Evolutionary conservation across 2,888 invertebrate species (phyloP), one percentile per base, ranked within the genome.

Genomic region (Dilophus febrilis): DNA sequence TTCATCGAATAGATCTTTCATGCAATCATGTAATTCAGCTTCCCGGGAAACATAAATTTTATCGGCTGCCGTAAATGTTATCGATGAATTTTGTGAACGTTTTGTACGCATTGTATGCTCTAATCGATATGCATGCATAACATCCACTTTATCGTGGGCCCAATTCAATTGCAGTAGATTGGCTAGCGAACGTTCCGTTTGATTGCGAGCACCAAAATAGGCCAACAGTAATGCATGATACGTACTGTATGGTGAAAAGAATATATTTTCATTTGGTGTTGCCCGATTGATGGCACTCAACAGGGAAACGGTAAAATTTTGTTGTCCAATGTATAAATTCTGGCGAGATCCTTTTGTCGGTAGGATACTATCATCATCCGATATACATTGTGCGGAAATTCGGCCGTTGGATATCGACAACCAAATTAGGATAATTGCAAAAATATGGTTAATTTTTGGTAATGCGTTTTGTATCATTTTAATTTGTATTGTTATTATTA

Each of bases 231-330:
- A 54, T 0, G 86, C 77, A 49, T 86, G 80, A 54, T 85, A 81
- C 12, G 87, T 76, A 47, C 86, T 87, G 64, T 83, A 81, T 0
- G 88, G 88, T 6, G 88, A 88, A 59, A 85, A 86, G 67, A 90
- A 86, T 31, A 88, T 64, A 57, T 87, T 88, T 48, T 78, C 77
- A 32, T 71, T 65, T 1, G 76, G 72, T 46, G 74, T 71, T 14
- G 71, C 70, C 40, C 67, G 61, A 47, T 77, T 74, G 46, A 78
- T 72, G 14, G 74, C 69, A 46, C 74, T 72, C 49, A 87, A 65
- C 39, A 83, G 65, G 36, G 74, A 71, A 38, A 85, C 58, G 0
- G 83, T 77, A 53, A 86, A 86, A 40, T 68, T 71, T 50, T 73
- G 70, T 49, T 76, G 69, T 1, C 75, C 74, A 2, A 64, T 60